These are phyloP conservation scores for Phalanger gymnotis DNA, from an alignment of 2,797 vertebrate species.

Conservation along the genomic window DNA sequence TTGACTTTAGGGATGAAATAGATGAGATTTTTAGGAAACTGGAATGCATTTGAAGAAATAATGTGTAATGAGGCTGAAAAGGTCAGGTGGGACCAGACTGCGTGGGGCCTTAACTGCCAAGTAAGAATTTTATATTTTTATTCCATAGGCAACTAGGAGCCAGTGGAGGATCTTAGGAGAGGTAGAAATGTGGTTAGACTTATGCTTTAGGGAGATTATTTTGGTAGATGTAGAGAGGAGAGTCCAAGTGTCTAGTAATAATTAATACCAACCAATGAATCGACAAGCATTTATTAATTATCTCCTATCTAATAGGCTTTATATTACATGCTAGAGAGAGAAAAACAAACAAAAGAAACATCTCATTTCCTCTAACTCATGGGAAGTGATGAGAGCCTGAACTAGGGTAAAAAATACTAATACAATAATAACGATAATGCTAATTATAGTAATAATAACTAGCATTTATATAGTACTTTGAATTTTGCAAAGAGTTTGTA, in stretches of 20 bases:
- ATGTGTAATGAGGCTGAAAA: neutral
- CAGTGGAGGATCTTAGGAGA: neutral
- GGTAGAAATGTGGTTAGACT: neutral
- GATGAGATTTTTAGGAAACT: neutral
- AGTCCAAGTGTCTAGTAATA: neutral
- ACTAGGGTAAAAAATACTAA: neutral
- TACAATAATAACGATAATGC: neutral
- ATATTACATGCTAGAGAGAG: neutral
- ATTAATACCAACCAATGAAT: neutral
- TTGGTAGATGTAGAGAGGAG: neutral
- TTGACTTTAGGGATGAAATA: neutral
- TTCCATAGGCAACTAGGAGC: neutral
- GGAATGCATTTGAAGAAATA: neutral
- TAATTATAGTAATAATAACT: neutral
- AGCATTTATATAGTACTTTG: neutral
- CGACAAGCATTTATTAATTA: neutral
- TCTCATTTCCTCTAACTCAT: neutral
- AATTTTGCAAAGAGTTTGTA: neutral
- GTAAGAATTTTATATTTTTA: neutral
- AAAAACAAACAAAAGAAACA: slow-evolving; percentile 42
- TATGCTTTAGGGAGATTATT: neutral
- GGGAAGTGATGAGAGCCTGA: neutral
- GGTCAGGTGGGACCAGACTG: neutral
- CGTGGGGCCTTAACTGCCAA: neutral
- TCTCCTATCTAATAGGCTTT: too few species aligned